A percentile compares a stretch with the other conserved stretches of the same genome.
Evolutionary conservation across 2,797 vertebrate genomes (phyloP).

Genomic region (Nyctibius grandis): DNA sequence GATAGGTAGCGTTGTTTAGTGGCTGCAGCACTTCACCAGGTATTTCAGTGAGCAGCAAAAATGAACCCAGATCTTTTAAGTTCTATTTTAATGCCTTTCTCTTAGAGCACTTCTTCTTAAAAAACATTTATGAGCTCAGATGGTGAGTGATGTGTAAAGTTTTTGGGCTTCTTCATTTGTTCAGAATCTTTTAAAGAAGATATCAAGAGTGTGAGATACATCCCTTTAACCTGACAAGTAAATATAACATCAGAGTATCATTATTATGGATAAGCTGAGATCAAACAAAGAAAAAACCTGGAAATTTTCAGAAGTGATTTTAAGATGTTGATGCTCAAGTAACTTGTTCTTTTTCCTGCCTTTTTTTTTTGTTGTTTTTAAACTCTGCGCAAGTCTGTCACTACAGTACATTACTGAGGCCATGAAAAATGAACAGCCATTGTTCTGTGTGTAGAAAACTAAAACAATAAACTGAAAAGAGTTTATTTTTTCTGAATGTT

Average conservation of each 20-base stretch:
- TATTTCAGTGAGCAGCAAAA: neutral
- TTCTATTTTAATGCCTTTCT: neutral
- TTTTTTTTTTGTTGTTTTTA: neutral
- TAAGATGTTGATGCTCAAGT: neutral
- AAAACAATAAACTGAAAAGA: neutral
- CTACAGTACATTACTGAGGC: neutral
- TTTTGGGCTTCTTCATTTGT: neutral
- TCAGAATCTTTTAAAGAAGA: neutral
- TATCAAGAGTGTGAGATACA: neutral
- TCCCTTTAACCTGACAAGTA: neutral
- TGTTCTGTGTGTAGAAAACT: neutral
- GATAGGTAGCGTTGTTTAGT: neutral
- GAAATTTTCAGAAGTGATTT: neutral
- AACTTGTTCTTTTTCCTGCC: neutral
- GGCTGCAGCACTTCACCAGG: neutral
- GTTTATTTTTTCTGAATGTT: conserved; percentile 25
- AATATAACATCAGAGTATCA: neutral
- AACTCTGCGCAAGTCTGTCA: neutral
- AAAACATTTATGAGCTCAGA: neutral
- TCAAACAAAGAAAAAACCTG: neutral
- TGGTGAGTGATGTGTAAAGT: neutral
- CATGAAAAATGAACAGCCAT: neutral
- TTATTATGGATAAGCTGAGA: neutral
- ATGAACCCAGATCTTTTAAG: neutral
- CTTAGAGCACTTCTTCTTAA: neutral